Conservation (phyloP, 1,140 invertebrate species). For the Akabosia matsudoensis region DNA sequence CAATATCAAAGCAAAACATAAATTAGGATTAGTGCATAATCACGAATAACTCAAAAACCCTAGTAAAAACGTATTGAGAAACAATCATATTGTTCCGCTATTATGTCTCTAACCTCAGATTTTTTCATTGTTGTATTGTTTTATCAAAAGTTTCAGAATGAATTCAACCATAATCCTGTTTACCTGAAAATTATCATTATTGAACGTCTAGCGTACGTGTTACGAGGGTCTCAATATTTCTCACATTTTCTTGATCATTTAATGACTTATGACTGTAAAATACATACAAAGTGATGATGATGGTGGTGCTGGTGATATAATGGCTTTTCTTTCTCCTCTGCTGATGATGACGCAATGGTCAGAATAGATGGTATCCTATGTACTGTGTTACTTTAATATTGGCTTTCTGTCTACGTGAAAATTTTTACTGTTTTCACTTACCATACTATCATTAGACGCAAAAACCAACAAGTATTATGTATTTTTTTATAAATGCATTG, state of each 20-base stretch:
- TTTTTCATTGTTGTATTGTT: no score
- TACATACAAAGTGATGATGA: no score
- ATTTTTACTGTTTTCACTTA: neutral
- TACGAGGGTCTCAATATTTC: neutral
- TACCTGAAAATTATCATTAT: conserved; percentile 21
- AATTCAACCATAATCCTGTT: conserved; percentile 16
- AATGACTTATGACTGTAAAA: neutral
- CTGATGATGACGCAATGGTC: neutral
- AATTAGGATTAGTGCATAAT: no score
- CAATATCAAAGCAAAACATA: no score
- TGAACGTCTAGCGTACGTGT: conserved; percentile 15
- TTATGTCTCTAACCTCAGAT: no score
- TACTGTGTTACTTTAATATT: neutral
- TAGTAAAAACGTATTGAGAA: no score
- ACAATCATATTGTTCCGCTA: no score
- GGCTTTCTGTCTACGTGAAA: neutral
- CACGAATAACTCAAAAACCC: no score
- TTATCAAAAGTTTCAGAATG: no score
- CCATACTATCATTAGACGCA: neutral
- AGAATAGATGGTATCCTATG: neutral
- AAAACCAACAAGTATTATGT: neutral
- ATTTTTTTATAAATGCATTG: no score
- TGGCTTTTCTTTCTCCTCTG: neutral
- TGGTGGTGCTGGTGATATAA: no score
- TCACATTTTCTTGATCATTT: neutral